A percentile compares a stretch with the other conserved stretches of the same genome.
Evolutionary conservation across 2,888 invertebrate genomes (phyloP).

Genomic region (Saturnia pavonia): DNA sequence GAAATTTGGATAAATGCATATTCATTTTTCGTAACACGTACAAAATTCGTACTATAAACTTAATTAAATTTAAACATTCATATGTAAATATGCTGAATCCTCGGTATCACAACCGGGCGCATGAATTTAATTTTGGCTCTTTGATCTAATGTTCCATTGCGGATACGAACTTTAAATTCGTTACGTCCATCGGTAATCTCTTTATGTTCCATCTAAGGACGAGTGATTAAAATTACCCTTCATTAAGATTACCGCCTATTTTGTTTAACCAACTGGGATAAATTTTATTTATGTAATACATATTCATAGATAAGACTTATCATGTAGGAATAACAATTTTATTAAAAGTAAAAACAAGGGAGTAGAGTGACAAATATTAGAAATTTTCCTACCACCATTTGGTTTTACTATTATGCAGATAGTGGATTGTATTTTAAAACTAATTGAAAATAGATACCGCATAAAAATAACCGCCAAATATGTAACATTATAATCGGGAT

Average conservation of each 20-base stretch:
- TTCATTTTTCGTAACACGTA: conserved; percentile 8
- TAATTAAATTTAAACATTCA: conserved; percentile 61
- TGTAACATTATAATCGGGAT: too few species aligned
- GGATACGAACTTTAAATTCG: conserved; percentile 50
- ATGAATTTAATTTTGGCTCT: conserved; percentile 61
- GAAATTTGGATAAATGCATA: conserved; percentile 2
- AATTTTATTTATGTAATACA: conserved; percentile 25
- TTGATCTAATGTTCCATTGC: conserved; percentile 63
- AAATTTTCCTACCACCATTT: too few species aligned
- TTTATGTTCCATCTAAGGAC: conserved; percentile 35
- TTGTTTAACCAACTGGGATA: conserved; percentile 32
- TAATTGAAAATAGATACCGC: too few species aligned
- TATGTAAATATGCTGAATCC: conserved; percentile 46
- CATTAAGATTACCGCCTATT: conserved; percentile 40
- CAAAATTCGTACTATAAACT: conserved; percentile 32
- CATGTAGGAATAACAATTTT: too few species aligned
- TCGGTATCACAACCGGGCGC: conserved; percentile 46
- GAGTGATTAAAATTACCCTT: conserved; percentile 52
- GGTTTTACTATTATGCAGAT: too few species aligned
- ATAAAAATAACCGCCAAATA: too few species aligned
- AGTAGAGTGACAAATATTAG: too few species aligned
- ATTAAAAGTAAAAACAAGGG: too few species aligned
- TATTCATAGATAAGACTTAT: not conserved
- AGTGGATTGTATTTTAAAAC: too few species aligned
- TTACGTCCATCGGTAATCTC: conserved; percentile 48